Percentiles rank a stretch among this genome's conserved stretches.
phyloP scores from a whole-genome alignment of 2,113 vertebrate genomes.

The Ibidorhyncha struthersii region DNA sequence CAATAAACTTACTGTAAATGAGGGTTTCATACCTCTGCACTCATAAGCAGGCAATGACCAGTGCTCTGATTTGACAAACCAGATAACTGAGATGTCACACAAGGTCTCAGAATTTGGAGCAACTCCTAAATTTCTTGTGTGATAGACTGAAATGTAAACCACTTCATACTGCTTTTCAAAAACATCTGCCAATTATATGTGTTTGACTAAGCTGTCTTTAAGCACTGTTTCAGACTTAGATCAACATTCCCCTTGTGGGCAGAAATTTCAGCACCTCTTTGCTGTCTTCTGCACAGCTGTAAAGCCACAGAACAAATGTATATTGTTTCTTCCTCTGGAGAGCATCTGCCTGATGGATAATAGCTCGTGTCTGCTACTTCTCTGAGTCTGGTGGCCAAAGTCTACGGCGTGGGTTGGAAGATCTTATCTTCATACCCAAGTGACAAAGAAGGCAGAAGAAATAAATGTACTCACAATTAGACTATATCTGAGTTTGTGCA shows the following conservation, averaged over 20 bases:
- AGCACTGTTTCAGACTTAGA: constrained; percentile 4
- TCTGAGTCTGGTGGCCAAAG: not conserved
- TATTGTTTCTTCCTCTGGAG: not conserved
- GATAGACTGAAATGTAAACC: constrained; percentile 15
- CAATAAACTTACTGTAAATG: not conserved
- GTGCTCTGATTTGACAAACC: not conserved
- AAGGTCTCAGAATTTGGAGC: not conserved
- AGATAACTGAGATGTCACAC: not conserved
- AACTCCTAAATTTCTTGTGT: not conserved
- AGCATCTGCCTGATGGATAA: not conserved
- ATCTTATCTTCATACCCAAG: not conserved
- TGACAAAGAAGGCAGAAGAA: not conserved
- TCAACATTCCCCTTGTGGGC: not conserved
- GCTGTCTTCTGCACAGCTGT: constrained; percentile 27
- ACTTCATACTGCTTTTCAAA: not conserved
- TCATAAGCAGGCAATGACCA: not conserved
- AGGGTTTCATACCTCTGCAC: not conserved
- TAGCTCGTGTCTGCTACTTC: not conserved
- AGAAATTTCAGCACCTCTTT: constrained; percentile 49
- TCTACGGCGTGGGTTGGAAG: not conserved
- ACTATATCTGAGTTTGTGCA: not conserved
- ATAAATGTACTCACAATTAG: not conserved
- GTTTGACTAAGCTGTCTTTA: constrained; percentile 25
- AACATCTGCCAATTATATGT: not conserved
- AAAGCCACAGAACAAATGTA: not conserved